Percentiles rank a stretch among this genome's conserved stretches.
These are phyloP conservation scores for Lamproptera curius DNA, from an alignment of 2,888 invertebrate genomes.

Conservation along the genomic window DNA sequence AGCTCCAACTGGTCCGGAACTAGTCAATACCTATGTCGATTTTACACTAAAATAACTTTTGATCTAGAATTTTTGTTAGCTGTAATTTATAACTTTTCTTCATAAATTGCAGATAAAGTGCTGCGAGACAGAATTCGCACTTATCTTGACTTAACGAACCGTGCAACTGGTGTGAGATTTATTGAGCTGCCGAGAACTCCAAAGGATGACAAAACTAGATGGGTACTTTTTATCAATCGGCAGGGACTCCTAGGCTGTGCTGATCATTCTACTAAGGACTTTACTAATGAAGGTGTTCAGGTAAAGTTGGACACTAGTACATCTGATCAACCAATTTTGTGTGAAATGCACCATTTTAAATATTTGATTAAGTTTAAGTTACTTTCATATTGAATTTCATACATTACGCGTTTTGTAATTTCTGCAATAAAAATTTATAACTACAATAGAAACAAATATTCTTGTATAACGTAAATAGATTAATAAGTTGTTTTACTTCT, in stretches of 20 bases:
- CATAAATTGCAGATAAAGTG: constrained; percentile 44
- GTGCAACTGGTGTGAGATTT: constrained; percentile 43
- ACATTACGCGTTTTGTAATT: too few relatives aligned
- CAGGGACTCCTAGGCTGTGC: constrained; percentile 43
- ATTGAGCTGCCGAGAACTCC: constrained; percentile 48
- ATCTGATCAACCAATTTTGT: too few relatives aligned
- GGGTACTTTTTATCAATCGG: constrained; percentile 57
- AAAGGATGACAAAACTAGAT: constrained; percentile 38
- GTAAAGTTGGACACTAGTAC: constrained; percentile 30
- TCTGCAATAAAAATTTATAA: too few relatives aligned
- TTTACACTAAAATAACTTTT: too few relatives aligned
- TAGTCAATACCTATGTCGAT: too few relatives aligned
- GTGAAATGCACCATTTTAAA: background rate
- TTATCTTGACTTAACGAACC: constrained; percentile 39
- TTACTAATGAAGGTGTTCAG: constrained; percentile 53
- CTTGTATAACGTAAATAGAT: too few relatives aligned
- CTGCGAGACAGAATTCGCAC: constrained; percentile 50
- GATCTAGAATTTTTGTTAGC: too few relatives aligned
- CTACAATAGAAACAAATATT: too few relatives aligned
- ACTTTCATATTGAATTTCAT: too few relatives aligned
- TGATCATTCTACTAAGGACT: constrained; percentile 42
- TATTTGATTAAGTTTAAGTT: background rate
- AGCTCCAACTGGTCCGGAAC: too few relatives aligned
- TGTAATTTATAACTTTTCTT: background rate
- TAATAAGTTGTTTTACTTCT: too few relatives aligned